Evolutionary conservation across 1,140 invertebrate genomes (phyloP), one percentile per base, ranked within the genome.

Genomic region (Atopsyche davidsoni): DNA sequence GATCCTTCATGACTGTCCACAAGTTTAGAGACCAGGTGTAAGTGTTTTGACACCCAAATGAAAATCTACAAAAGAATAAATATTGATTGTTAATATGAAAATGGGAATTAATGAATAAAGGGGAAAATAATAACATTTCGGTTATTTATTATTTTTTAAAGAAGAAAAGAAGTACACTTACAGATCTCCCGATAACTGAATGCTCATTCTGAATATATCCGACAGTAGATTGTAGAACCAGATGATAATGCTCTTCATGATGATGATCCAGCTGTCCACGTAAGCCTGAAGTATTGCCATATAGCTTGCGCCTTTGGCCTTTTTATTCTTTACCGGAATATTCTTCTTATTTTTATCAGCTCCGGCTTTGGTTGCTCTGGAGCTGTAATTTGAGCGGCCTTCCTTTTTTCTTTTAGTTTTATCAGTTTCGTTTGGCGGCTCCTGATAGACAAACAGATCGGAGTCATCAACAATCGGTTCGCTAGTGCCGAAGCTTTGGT

Each of bases 201-300:
- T 73, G 60, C 85, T 87, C 72, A 89, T 81, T 38, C 79, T 79
- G 43, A 82, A 78, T 51, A 89, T 83, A 65, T 89, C 86, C 46
- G 80, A 86, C 4, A 90, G 77, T 42, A 90, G 66, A 69, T 86
- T 80, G 35, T 86, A 68, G 34, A 90, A 76, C 87, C 87, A 90
- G 41, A 80, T 73, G 46, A 86, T 62, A 47, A 84, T 73, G 53
- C 81, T 82, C 45, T 82, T 70, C 17, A 76, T 76, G 14, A 82
- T 76, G 59, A 79, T 80, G 62, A 79, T 80, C 84, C 85, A 87
- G 36, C 76, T 75, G 56, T 75, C 76, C 1, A 79, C 62, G 58
- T 81, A 80, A 51, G 77, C 69, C 63, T 79, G 72, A 48, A 80
- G 53, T 68, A 72, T 55, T 56, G 74, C 66, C 43, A 71, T 56